Conservation (phyloP, 2,888 invertebrate genomes). For the Tachina grossa region DNA sequence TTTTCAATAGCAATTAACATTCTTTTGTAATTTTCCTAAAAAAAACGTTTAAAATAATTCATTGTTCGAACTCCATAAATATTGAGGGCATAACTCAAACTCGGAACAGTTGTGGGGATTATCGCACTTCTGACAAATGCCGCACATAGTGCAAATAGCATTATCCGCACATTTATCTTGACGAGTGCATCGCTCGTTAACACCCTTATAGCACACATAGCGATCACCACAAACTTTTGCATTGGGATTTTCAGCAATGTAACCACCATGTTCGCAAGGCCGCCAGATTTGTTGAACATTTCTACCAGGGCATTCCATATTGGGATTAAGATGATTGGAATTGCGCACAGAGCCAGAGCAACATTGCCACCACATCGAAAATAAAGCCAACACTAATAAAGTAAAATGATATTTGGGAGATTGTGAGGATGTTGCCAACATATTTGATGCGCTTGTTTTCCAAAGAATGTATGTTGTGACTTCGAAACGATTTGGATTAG, state of each 20-base stretch:
- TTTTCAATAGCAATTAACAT: too few relatives aligned
- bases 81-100: constrained; percentile 26
- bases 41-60: not conserved
- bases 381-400: not conserved
- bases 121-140: constrained; percentile 64
- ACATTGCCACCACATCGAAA: constrained; percentile 1
- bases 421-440: not conserved
- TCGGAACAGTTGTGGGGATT: constrained; percentile 29
- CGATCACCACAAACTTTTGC: constrained; percentile 43
- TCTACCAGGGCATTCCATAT: constrained; percentile 18
- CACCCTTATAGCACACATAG: constrained; percentile 56
- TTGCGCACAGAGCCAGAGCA: not conserved
- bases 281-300: constrained; percentile 7
- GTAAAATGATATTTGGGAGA: not conserved
- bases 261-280: constrained; percentile 44
- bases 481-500: constrained; percentile 7
- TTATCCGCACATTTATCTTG: constrained; percentile 57
- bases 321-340: constrained; percentile 4
- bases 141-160: constrained; percentile 48
- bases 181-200: constrained; percentile 29
- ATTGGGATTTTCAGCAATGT: constrained; percentile 50
- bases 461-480: not conserved
- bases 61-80: not conserved
- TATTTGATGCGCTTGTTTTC: not conserved
- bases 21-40: not conserved